Evolutionary conservation across 2,888 invertebrate genomes (phyloP).

Genomic region (Clanis bilineata): DNA sequence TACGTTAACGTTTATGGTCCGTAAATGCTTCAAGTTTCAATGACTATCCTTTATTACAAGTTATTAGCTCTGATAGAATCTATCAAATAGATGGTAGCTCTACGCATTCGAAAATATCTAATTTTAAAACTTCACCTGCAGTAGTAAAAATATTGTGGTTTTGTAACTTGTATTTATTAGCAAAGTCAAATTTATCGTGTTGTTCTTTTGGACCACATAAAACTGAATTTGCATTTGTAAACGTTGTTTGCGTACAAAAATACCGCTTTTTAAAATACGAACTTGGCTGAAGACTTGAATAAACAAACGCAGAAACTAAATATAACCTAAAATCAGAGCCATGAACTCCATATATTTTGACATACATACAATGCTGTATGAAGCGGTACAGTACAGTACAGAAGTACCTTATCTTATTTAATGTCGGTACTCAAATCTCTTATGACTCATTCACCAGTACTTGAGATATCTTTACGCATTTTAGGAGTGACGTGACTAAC

Average conservation of each 20-base stretch:
- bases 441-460: neutral
- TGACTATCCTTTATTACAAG: neutral
- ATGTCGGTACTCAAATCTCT: neutral
- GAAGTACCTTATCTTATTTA: neutral
- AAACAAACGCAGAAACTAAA: neutral
- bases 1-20: neutral
- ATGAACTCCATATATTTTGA: neutral
- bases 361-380: neutral
- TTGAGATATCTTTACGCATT: neutral
- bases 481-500: neutral
- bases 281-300: neutral
- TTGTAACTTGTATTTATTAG: no score
- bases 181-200: no score
- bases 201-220: no score
- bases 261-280: neutral
- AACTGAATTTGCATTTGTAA: no score
- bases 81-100: no score
- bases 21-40: neutral
- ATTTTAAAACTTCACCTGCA: no score
- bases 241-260: neutral
- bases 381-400: neutral
- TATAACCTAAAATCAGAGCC: neutral
- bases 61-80: neutral
- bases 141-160: no score
- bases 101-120: no score